Conservation (phyloP, 2,113 vertebrate genomes). For the Acrocephalus kingi region DNA sequence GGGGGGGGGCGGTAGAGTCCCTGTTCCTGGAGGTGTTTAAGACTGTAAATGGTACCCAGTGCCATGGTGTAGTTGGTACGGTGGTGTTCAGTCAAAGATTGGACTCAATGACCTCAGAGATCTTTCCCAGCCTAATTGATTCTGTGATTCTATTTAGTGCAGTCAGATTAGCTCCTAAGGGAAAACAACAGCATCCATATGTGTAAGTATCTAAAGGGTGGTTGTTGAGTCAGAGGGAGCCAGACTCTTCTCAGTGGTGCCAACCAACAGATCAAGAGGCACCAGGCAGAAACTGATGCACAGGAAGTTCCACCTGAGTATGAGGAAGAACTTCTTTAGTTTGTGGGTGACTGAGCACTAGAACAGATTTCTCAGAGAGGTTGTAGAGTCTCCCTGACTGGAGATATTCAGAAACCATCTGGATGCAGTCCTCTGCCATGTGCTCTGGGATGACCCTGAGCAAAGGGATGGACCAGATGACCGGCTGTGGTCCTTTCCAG, state of each 20-base stretch:
- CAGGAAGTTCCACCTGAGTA: background rate
- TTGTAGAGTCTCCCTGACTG: background rate
- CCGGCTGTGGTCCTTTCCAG: background rate
- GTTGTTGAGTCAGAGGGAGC: background rate
- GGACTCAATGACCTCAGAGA: background rate
- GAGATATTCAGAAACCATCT: rapidly evolving
- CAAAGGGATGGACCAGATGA: background rate
- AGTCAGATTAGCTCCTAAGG: background rate
- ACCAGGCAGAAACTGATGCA: background rate
- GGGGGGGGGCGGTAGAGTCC: background rate
- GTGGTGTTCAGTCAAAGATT: background rate
- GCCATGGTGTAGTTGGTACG: background rate
- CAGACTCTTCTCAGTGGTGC: background rate
- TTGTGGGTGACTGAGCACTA: background rate
- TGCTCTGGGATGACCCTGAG: background rate
- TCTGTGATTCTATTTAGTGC: background rate
- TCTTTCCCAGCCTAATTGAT: background rate
- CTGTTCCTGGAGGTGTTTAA: background rate
- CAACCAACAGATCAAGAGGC: background rate
- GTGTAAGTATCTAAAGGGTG: background rate
- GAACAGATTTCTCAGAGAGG: background rate
- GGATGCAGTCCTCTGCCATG: background rate
- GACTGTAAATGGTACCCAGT: background rate
- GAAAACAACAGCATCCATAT: background rate
- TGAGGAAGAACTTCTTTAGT: background rate